Conservation (phyloP, 2,797 vertebrate genomes). For the Pantherophis alleghaniensis region DNA sequence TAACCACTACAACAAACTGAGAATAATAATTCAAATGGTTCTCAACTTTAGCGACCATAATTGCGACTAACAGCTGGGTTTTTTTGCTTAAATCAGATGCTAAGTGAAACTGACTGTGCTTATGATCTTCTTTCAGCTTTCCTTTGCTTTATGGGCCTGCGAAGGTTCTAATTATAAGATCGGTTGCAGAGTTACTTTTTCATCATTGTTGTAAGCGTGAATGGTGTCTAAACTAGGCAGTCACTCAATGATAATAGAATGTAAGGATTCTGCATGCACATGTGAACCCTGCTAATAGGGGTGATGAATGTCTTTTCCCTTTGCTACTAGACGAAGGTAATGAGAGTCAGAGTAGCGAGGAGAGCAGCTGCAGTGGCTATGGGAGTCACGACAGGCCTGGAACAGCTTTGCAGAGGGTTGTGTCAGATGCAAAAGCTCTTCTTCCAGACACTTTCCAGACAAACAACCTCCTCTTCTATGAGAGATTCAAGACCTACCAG, state of each 20-base stretch:
- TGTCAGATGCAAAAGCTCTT: constrained; percentile 61
- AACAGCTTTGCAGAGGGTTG: constrained; percentile 72
- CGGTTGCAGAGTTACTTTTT: background rate
- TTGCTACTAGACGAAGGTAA: constrained; percentile 60
- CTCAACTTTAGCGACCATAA: background rate
- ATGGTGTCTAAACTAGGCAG: background rate
- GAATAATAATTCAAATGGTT: background rate
- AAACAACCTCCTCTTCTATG: constrained; percentile 85
- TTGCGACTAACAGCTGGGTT: background rate
- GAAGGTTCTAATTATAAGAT: background rate
- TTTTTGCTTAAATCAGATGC: background rate
- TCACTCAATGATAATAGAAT: background rate
- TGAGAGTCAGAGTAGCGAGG: constrained; percentile 53
- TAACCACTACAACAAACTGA: background rate
- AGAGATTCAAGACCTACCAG: constrained; percentile 90
- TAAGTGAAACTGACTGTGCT: background rate
- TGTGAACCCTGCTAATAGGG: background rate
- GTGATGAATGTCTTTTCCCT: background rate
- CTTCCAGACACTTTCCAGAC: constrained; percentile 88
- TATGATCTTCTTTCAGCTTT: background rate
- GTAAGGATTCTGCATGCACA: background rate
- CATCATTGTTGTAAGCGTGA: background rate
- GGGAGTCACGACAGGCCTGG: constrained; percentile 66
- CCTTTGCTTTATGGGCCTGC: background rate
- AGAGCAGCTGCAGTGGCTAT: constrained; percentile 77